Base-by-base conservation (phyloP, 2,888 invertebrate genomes). In the Cremastobaeus sp. region DNA sequence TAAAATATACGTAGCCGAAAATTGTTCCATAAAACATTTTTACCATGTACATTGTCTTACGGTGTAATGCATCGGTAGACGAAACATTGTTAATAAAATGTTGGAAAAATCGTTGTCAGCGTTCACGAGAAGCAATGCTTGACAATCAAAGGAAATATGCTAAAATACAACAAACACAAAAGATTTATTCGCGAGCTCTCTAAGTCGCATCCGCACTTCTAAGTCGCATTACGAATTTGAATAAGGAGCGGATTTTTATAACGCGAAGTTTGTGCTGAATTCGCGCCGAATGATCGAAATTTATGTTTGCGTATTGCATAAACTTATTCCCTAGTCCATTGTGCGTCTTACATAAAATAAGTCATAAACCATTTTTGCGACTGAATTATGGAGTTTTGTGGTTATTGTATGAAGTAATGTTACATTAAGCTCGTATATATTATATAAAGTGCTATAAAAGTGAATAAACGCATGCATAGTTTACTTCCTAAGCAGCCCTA, bases 1-100 rank as follows among this genome's bases (percentile, higher is more conserved):
- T 59, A 68, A 68, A 68, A 68, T 68, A 68, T 47, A 59, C 43
- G 59, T 15, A 41, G 45, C 52, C 68, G 52, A 68, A 68, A 68
- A 68, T 57, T 59, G 59, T 59, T 52, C 59, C 21, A 45, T 37
- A 59, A 35, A 68, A 52, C 35, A 68, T 37, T 50, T 57, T 52
- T 68, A 52, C 37, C 28, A 15, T 39, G 21, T 18, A 57, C 43
- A 48, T 57, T 59, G 50, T 57, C 43, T 68, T 50, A 41, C 50
- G 50, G 34, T 17, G 41, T 18, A 50, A 68, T 34, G 18, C 41
- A 68, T 59, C 60, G 30, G 45, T 18, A 30, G 52, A 45, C 35
- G 45, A 28, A 52, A 68, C 52, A 35, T 35, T 6, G 32, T 41
- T 48, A 34, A 30, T 39, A 28, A 14, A 52, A 28, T 11, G 32